Evolutionary conservation across 64 coral and sea anemone genomes (phyloP), one percentile per base, ranked within the genome.

Genomic region (Actinia equina): DNA sequence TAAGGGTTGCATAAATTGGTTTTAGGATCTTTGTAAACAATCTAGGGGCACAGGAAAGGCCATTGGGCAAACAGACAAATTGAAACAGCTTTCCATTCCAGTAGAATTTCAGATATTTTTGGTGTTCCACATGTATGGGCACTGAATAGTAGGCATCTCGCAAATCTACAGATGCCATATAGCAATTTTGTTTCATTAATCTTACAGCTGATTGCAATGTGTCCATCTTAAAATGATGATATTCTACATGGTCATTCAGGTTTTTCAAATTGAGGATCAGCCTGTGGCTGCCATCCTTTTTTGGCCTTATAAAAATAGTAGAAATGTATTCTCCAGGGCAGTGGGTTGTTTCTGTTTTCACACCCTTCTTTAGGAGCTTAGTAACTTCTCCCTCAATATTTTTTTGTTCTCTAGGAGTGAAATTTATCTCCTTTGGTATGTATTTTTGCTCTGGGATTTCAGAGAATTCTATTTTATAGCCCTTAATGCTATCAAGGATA

Each of bases 141-240:
- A 85, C 69, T 27, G 89, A 76, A 37, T 37, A 37, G 30, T 37
- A 37, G 30, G 30, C 30, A 37, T 37, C 30, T 37, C 30, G 30
- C 30, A 59, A 70, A 19, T 89, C 81, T 84, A 89, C 52, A 44
- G 88, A 89, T n/a, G 79, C 82, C 80, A 90, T 84, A 43, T 74
- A 76, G 46, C 89, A 90, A 69, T 90, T 85, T 57, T 83, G 52
- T 79, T 46, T 52, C 62, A 90, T 84, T 23, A 84, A 56, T 30
- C 64, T 51, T 19, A 90, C 23, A 71, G 65, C 65, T 71, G 82
- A 84, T 77, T 83, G 37, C 74, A 90, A 74, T 19, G 82, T 84
- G 55, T 79, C 82, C 82, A 90, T 90, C 82, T 85, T 90, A 90
- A 90, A 90, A 84, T 90, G 89, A 52, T 83, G 71, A 58, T 90